Conservation (phyloP, 2,888 invertebrate genomes). For the Patella depressa region DNA sequence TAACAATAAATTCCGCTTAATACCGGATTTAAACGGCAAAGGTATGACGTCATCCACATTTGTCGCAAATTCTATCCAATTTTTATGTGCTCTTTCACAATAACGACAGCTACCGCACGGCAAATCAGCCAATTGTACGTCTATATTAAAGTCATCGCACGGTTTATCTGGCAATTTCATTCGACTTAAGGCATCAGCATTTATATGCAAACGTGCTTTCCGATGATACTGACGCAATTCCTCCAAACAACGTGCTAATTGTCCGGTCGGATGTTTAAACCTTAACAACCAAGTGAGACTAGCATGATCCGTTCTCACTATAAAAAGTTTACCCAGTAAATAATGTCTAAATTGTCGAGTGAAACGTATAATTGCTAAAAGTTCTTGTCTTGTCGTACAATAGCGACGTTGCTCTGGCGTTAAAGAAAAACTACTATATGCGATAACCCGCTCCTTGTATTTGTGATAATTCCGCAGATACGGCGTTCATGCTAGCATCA, state of each 20-base stretch:
- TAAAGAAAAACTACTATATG: conserved; percentile 28
- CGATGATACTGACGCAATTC: conserved; percentile 5
- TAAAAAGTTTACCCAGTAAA: conserved; percentile 25
- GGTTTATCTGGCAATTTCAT: not conserved
- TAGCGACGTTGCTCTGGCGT: conserved; percentile 25
- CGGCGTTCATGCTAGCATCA: conserved; percentile 32
- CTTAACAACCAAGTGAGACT: conserved; percentile 27
- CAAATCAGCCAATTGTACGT: not conserved
- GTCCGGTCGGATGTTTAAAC: conserved; percentile 18
- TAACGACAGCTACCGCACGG: not conserved
- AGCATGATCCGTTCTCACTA: conserved; percentile 29
- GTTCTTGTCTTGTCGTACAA: conserved; percentile 25
- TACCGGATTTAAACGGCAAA: no score
- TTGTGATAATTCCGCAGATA: conserved; percentile 35
- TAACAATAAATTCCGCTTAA: no score
- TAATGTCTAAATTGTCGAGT: conserved; percentile 21
- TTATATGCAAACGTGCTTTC: not conserved
- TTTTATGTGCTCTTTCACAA: not conserved
- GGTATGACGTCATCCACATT: no score
- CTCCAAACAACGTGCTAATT: conserved; percentile 26
- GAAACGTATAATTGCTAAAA: not conserved
- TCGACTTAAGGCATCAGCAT: not conserved
- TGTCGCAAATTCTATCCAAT: no score
- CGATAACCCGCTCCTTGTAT: conserved; percentile 32
- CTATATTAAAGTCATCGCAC: not conserved